These are phyloP conservation scores for Naso thynnoides DNA, from an alignment of 2,797 vertebrate genomes.

Conservation along the genomic window DNA sequence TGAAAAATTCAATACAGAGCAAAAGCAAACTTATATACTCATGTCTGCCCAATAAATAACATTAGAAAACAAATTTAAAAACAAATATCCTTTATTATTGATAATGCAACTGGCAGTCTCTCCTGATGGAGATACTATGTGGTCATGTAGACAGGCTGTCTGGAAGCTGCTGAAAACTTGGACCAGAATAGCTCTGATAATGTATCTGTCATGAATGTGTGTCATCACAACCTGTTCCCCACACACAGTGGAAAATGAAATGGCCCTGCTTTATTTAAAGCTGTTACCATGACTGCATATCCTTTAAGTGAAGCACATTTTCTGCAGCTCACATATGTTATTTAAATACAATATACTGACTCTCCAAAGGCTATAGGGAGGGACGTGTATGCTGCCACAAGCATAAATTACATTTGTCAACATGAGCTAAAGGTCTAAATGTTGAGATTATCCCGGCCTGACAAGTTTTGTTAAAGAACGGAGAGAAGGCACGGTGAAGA, in stretches of 20 bases:
- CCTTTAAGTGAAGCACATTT: conserved; percentile 48
- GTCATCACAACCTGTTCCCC: conserved; percentile 72
- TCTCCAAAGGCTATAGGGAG: conserved; percentile 11
- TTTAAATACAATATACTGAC: conserved; percentile 41
- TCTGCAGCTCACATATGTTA: conserved; percentile 35
- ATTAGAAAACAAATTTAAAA: background rate
- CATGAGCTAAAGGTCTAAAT: conserved; percentile 28
- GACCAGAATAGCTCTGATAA: conserved; percentile 80
- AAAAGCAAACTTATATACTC: background rate
- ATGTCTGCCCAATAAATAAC: background rate
- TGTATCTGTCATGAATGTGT: conserved; percentile 76
- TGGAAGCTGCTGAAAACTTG: conserved; percentile 66
- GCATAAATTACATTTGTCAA: conserved; percentile 25
- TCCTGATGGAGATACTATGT: conserved; percentile 28
- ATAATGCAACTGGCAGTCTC: conserved; percentile 29
- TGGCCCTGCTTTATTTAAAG: conserved; percentile 76
- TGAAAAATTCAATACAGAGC: background rate
- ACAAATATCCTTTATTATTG: conserved; percentile 18
- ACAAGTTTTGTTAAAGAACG: conserved; percentile 6
- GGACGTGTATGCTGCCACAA: conserved; percentile 6
- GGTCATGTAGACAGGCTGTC: conserved; percentile 65
- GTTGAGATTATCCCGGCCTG: conserved; percentile 38
- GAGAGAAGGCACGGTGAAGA: background rate
- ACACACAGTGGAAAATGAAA: conserved; percentile 66
- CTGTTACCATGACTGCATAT: conserved; percentile 60